phyloP scores from a whole-genome alignment of 2,888 invertebrate species.

The Auanema sp. region DNA sequence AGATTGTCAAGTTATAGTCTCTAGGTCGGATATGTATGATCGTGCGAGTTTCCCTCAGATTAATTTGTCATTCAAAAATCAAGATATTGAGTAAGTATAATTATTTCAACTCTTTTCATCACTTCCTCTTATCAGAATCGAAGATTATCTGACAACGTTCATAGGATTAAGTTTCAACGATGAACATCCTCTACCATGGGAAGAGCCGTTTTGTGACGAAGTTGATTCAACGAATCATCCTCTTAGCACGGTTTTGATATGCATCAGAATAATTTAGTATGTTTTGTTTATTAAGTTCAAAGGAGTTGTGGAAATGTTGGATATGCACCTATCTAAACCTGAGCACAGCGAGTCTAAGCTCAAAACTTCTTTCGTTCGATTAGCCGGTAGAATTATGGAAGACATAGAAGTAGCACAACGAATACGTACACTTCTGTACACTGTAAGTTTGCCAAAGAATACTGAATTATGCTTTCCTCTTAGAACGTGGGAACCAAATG shows the following conservation, averaged over 20 bases:
- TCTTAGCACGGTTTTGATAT: slow-evolving; percentile 12
- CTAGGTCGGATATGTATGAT: slow-evolving; percentile 38
- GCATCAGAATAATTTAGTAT: not conserved
- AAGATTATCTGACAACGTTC: slow-evolving; percentile 71
- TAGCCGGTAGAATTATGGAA: slow-evolving; percentile 34
- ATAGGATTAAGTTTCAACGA: slow-evolving; percentile 72
- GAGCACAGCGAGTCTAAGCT: slow-evolving; percentile 24
- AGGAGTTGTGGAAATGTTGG: not conserved
- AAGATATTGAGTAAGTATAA: slow-evolving; percentile 69
- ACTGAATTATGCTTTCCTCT: not conserved
- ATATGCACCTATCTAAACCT: slow-evolving; percentile 16
- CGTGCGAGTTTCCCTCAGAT: slow-evolving; percentile 68
- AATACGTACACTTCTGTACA: slow-evolving; percentile 75
- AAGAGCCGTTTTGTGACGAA: slow-evolving; percentile 74
- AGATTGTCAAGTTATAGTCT: slow-evolving; percentile 43
- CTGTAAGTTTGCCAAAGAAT: slow-evolving; percentile 67
- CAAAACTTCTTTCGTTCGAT: slow-evolving; percentile 36
- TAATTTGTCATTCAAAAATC: slow-evolving; percentile 78
- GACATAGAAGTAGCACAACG: slow-evolving; percentile 78
- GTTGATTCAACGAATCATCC: slow-evolving; percentile 15
- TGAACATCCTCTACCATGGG: slow-evolving; percentile 78
- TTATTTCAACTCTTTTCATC: slow-evolving; percentile 4
- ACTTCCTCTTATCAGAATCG: slow-evolving; percentile 62
- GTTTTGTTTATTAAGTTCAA: not conserved
- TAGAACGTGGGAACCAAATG: slow-evolving; percentile 78